Percentiles rank a stretch among this genome's conserved stretches.
phyloP scores from a whole-genome alignment of 1,140 invertebrate species.

The Cataglyphis hispanica region DNA sequence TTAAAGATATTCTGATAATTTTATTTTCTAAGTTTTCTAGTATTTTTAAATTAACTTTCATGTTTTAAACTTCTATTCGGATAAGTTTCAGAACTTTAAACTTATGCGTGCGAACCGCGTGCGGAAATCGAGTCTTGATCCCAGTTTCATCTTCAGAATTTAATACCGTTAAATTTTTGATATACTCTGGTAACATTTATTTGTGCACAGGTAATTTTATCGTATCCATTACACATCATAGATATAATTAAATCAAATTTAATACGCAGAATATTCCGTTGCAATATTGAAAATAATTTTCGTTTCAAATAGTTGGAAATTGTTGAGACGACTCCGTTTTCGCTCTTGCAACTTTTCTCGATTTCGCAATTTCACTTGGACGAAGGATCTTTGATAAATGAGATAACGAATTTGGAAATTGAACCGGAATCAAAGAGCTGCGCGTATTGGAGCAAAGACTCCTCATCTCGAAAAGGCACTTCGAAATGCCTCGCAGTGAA shows the following conservation, averaged over 20 bases:
- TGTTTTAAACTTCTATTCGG: background rate
- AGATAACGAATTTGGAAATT: background rate
- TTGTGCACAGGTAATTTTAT: conserved; percentile 1
- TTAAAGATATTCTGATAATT: background rate
- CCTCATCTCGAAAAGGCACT: conserved; percentile 43
- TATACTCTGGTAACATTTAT: background rate
- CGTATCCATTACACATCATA: background rate
- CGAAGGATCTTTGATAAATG: background rate
- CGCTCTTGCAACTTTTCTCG: background rate
- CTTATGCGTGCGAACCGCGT: background rate
- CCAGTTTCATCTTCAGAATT: background rate
- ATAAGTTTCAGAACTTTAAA: background rate
- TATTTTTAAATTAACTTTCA: background rate
- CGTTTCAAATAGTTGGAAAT: background rate
- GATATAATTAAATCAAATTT: conserved; percentile 1
- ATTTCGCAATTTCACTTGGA: background rate
- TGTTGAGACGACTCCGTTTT: background rate
- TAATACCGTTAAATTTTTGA: background rate
- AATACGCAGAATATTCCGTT: background rate
- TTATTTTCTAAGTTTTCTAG: background rate
- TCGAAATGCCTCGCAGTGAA: conserved; percentile 46
- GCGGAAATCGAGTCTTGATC: background rate
- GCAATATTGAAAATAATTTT: background rate
- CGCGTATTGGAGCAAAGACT: conserved; percentile 14
- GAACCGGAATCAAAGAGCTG: conserved; percentile 18